A percentile compares a stretch with the other conserved stretches of the same genome.
These are phyloP conservation scores for Grantiella picta DNA, from an alignment of 2,113 vertebrate genomes.

Conservation along the genomic window DNA sequence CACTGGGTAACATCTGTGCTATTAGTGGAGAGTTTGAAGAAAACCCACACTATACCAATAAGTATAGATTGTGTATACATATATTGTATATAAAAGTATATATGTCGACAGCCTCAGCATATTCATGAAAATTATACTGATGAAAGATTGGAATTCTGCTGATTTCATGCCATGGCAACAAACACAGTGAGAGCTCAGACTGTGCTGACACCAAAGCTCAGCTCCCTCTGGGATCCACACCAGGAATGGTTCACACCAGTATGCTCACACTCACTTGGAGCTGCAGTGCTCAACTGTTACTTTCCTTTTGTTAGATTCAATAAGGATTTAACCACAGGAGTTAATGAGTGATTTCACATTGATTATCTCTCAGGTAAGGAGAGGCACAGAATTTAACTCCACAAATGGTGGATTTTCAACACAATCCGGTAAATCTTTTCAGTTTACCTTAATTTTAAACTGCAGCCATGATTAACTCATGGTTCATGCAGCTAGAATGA, in stretches of 20 bases:
- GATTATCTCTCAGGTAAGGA: neutral
- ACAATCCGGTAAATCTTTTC: neutral
- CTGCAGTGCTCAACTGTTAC: neutral
- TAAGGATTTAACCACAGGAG: neutral
- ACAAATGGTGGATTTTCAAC: neutral
- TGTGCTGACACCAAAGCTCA: neutral
- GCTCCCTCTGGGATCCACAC: neutral
- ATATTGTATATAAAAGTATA: no score
- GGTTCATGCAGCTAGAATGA: neutral
- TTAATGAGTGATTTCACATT: neutral
- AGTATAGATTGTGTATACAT: neutral
- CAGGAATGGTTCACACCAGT: neutral
- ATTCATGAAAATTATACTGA: neutral
- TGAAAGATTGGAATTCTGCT: neutral
- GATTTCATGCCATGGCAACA: neutral
- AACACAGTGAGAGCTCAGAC: neutral
- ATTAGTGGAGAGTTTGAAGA: neutral
- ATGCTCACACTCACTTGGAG: no score
- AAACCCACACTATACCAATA: neutral
- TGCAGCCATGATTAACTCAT: neutral
- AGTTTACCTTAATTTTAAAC: neutral
- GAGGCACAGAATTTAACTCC: neutral
- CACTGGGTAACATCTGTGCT: neutral
- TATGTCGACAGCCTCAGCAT: fast-evolving
- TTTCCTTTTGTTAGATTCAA: neutral